Evolutionary conservation across 2,888 invertebrate genomes (phyloP), one percentile per base, ranked within the genome.

Genomic region (Synanthedon vespiformis): DNA sequence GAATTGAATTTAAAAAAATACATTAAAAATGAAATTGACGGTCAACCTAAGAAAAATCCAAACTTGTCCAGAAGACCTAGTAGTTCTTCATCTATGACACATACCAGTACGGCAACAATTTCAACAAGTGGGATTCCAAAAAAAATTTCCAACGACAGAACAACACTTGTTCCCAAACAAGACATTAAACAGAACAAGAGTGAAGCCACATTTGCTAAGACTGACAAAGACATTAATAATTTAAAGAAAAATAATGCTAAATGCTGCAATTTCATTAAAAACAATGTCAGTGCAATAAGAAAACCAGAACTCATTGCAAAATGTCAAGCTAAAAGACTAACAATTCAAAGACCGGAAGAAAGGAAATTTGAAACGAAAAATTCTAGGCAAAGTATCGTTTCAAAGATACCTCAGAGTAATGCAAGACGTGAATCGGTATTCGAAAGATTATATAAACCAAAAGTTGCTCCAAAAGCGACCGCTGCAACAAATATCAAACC

Each of bases 1-100:
- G 75, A 84, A 53, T 12, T 85, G 0, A 86, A 86, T 56, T 59
- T 80, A 0, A 78, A 81, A 41, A 85, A 83, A 54, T 85, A 84
- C 49, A 68, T 59, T 51, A 72, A 68, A 22, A 55, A 52, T 48
- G 51, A 58, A 3, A 34, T n/a, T 44, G 44, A 44, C n/a, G 2
- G 44, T 34, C 34, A 34, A 34, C 34, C 44, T 4, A 44, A 44
- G 44, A 44, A 44, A 44, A 13, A 44, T 14, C n/a, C 44, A 44
- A 44, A 44, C 6, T 44, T 44, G 44, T 14, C 6, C 13, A 44
- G 14, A 44, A 44, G 14, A 44, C 44, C 44, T 8, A 44, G 44
- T 8, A 44, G 14, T 12, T 13, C 14, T 4, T 44, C n/a, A 6
- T n/a, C 13, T n/a, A 44, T 44, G 14, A 44, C 6, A 13, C 13